Percentiles rank a stretch among this genome's conserved stretches.
Evolutionary conservation across 2,797 vertebrate genomes (phyloP).

Genomic region (Pipistrellus nathusii): DNA sequence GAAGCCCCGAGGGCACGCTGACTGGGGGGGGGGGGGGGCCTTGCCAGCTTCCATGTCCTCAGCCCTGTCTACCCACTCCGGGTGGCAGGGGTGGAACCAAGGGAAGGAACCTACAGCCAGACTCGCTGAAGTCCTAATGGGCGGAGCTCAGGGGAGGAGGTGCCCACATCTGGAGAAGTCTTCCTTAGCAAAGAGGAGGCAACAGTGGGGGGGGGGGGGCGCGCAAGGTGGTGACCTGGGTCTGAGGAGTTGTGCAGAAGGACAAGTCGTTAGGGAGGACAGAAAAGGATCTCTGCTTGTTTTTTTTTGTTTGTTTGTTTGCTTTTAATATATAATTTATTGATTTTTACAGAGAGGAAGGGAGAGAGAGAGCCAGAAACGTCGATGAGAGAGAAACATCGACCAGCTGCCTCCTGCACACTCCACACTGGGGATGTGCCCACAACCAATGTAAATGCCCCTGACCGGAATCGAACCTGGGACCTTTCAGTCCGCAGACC

Average conservation of each 20-base stretch:
- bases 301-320: too few relatives aligned
- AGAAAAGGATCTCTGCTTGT: background rate
- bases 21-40: too few relatives aligned
- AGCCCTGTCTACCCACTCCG: background rate
- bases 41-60: background rate
- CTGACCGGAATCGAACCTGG: too few relatives aligned
- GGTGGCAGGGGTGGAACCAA: background rate
- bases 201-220: fast-evolving
- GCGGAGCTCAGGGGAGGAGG: background rate
- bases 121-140: background rate
- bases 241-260: background rate
- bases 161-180: background rate
- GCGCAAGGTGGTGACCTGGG: background rate
- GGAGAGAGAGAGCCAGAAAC: too few relatives aligned
- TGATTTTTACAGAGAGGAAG: too few relatives aligned
- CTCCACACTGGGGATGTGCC: too few relatives aligned
- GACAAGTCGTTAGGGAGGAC: background rate
- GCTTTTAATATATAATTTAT: too few relatives aligned
- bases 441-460: too few relatives aligned
- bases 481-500: too few relatives aligned
- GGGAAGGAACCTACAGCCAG: background rate
- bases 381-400: too few relatives aligned
- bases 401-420: too few relatives aligned
- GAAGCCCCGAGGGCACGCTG: background rate
- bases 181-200: background rate